Percentiles rank a stretch among this genome's conserved stretches.
Conservation (phyloP, 2,888 invertebrate species). For the Eupithecia pulchellata region DNA sequence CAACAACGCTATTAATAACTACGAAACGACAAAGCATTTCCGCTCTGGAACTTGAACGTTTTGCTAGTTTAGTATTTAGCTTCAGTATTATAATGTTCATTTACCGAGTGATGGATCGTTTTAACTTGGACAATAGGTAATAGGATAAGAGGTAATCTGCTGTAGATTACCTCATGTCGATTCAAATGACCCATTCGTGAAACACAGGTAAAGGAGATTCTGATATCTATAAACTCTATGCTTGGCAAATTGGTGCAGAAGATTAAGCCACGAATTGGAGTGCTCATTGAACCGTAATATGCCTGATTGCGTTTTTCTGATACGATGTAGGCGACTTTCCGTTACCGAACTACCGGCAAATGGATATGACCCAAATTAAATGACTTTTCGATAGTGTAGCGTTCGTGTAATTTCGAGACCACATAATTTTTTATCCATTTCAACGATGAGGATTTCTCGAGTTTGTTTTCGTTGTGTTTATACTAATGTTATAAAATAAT, state of each 20-base stretch:
- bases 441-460: not conserved
- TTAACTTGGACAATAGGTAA: too few species aligned
- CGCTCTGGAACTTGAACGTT: not conserved
- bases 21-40: conserved; percentile 7
- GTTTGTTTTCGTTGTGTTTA: not conserved
- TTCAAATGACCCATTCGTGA: not conserved
- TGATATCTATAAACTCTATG: not conserved
- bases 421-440: not conserved
- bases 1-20: conserved; percentile 27
- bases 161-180: not conserved
- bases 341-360: not conserved
- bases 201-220: not conserved
- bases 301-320: conserved; percentile 21
- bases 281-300: conserved; percentile 6
- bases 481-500: too few species aligned
- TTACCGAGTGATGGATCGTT: not conserved
- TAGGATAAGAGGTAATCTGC: too few species aligned
- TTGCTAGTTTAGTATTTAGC: conserved; percentile 2
- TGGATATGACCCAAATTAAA: conserved; percentile 13
- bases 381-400: conserved; percentile 5
- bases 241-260: conserved; percentile 8
- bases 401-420: not conserved
- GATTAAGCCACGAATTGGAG: conserved; percentile 7
- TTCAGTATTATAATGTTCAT: not conserved
- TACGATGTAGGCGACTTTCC: not conserved